phyloP scores from a whole-genome alignment of 2,113 vertebrate genomes.

The Cottus gobio region DNA sequence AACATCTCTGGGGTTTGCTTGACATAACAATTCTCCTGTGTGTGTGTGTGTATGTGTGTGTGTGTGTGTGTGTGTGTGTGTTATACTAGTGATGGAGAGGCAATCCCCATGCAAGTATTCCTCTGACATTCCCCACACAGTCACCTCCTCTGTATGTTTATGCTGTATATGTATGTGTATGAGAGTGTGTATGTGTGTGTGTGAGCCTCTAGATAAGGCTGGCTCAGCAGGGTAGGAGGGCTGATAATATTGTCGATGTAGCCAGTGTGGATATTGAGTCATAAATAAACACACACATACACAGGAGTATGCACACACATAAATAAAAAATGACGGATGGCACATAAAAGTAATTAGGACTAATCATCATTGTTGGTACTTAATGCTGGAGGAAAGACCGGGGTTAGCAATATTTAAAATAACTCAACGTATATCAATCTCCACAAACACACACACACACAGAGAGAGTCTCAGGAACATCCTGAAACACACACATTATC shows the following conservation, averaged over 20 bases:
- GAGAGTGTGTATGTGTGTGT: constrained; percentile 29
- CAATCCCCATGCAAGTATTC: constrained; percentile 63
- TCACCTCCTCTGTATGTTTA: constrained; percentile 38
- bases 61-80: constrained; percentile 20
- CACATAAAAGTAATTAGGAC: constrained; percentile 74
- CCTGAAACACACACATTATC: constrained; percentile 47
- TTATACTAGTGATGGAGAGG: constrained; percentile 62
- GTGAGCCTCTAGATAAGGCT: constrained; percentile 70
- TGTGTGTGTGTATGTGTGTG: constrained; percentile 16
- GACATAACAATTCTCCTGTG: constrained; percentile 33
- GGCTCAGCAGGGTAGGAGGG: constrained; percentile 68
- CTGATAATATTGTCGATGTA: constrained; percentile 78
- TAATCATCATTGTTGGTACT: constrained; percentile 74
- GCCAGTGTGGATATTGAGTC: constrained; percentile 77
- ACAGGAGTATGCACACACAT: constrained; percentile 44
- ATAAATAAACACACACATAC: constrained; percentile 73
- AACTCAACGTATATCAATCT: constrained; percentile 60
- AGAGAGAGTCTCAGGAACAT: constrained; percentile 11
- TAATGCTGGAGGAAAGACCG: constrained; percentile 58
- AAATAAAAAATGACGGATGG: constrained; percentile 71
- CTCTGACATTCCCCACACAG: constrained; percentile 66
- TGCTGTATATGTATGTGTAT: constrained; percentile 16
- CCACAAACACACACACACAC: constrained; percentile 23
- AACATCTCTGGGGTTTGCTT: constrained; percentile 29
- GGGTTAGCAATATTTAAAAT: constrained; percentile 71